phyloP scores from a whole-genome alignment of 1,140 invertebrate species.

The Cephus cinctus region DNA sequence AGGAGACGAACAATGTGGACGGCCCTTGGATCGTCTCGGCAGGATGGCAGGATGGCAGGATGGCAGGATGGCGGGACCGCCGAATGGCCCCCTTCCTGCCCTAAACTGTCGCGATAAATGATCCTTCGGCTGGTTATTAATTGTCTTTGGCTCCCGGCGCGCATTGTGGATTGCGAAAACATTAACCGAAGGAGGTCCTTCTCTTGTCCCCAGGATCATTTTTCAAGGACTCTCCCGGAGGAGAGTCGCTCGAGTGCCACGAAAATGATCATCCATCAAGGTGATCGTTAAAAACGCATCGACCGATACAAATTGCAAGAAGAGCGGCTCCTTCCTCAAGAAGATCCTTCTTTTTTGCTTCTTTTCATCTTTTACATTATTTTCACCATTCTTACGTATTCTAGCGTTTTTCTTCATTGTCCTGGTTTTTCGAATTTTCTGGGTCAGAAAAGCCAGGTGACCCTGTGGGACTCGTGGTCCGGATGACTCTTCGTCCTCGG shows the following conservation, averaged over 20 bases:
- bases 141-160: constrained; percentile 43
- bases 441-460: constrained; percentile 3
- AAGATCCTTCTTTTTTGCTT: constrained; percentile 13
- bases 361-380: constrained; percentile 6
- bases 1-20: constrained; percentile 49
- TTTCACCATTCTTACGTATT: constrained; percentile 9
- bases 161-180: constrained; percentile 53
- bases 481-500: no score
- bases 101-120: constrained; percentile 58
- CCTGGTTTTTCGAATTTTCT: constrained; percentile 3
- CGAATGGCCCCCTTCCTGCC: constrained; percentile 15
- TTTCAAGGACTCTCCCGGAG: constrained; percentile 44
- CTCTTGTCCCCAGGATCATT: constrained; percentile 40
- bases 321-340: constrained; percentile 4
- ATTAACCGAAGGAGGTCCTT: constrained; percentile 42
- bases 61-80: no score
- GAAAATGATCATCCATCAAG: constrained; percentile 47
- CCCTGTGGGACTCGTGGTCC: neutral
- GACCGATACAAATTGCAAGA: constrained; percentile 46
- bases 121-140: constrained; percentile 55
- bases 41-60: no score
- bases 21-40: no score
- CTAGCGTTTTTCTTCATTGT: neutral
- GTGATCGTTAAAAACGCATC: constrained; percentile 56
- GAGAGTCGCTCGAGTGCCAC: constrained; percentile 19